phyloP scores from a whole-genome alignment of 2,888 invertebrate genomes.

The Bellardia bayeri region DNA sequence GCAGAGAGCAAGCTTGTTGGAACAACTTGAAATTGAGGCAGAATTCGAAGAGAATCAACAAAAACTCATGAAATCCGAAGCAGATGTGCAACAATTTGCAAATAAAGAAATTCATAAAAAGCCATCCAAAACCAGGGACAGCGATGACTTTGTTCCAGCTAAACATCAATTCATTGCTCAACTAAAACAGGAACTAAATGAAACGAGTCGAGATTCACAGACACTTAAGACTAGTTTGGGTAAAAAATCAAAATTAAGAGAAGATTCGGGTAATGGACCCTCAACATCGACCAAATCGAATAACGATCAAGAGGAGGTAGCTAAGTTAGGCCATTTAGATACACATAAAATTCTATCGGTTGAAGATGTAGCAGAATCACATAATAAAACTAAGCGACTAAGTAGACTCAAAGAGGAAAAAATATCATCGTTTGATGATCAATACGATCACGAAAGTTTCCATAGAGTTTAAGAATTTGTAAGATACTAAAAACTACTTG shows the following conservation, averaged over 20 bases:
- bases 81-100: conserved; percentile 20
- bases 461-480: conserved; percentile 35
- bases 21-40: conserved; percentile 62
- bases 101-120: conserved; percentile 21
- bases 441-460: conserved; percentile 30
- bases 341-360: neutral
- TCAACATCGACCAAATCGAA: neutral
- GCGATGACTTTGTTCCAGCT: neutral
- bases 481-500: neutral
- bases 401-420: neutral
- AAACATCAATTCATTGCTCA: conserved; percentile 12
- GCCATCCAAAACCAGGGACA: neutral
- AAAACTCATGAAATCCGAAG: conserved; percentile 11
- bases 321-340: neutral
- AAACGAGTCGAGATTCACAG: conserved; percentile 43
- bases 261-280: neutral
- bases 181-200: conserved; percentile 3
- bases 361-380: neutral
- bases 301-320: neutral
- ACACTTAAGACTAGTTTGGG: conserved; percentile 45
- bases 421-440: neutral
- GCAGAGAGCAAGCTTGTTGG: conserved; percentile 17
- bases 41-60: conserved; percentile 51
- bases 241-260: conserved; percentile 45
- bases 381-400: neutral